Evolutionary conservation across 2,797 vertebrate species (phyloP), one percentile per base, ranked within the genome.

Genomic region (Danio tinwini): DNA sequence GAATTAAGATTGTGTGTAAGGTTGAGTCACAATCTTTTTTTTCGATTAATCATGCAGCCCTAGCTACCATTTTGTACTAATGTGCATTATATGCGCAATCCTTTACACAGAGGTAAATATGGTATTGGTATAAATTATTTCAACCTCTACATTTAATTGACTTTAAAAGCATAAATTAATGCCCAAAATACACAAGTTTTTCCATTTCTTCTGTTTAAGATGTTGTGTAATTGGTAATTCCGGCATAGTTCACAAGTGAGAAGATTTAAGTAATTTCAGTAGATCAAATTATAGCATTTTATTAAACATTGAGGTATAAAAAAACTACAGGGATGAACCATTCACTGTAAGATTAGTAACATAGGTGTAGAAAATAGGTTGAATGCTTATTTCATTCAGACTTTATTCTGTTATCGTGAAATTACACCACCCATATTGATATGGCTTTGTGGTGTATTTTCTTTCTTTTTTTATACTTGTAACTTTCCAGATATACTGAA

Each of bases 361-460:
- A 17, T n/a, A 40, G 0, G 1, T 7, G 4, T 19, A 6, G 5
- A 68, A 19, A 45, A 50, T 68, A 16, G 47, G 6, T 11, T 5
- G 4, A 29, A 7, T 39, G 37, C 29, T 52, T 69, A 8, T 4
- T 10, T 42, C 7, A 62, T 6, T 19, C 14, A n/a, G 59, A n/a
- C 16, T 62, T 39, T 7, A 59, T 59, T 59, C 13, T 45, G 3
- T 44, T 1, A 2, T 37, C 1, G 1, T 44, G n/a, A 64, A 49
- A 58, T 52, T 63, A 12, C 13, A 19, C 52, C 19, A 10, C 19
- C 53, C 7, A 7, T 40, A 16, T 58, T 67, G 7, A 47, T 56
- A 14, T 76, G 2, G n/a, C 55, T 71, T 44, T 29, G 21, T 47
- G 64, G 2, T 69, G 44, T 53, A 10, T 76, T 78, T 65, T 6